Base-by-base conservation (phyloP, 2,888 invertebrate species). In the Cinara cedri region DNA sequence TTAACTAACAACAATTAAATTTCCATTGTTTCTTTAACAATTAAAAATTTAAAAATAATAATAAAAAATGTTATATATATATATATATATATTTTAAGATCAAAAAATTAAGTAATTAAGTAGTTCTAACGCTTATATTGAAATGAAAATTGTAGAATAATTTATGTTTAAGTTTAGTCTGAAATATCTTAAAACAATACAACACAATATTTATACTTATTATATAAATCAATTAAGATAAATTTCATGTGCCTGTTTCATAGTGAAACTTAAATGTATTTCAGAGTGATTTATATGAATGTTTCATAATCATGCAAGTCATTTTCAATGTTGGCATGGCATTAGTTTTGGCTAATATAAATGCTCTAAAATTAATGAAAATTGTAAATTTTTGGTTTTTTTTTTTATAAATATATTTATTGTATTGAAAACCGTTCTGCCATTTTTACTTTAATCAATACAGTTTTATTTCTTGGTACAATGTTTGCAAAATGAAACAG, bases 131-230 rank as follows among this genome's bases (percentile, higher is more conserved):
- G 19, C 42, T 42, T 66, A 42, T 8, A 44, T 42, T 66, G 46
- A 76, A 60, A 44, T 70, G 14, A 49, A 60, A 60, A 13, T 44
- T 21, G 16, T 60, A 78, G 70, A 70, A 51, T 57, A 57, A 76
- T 76, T 68, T 76, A 68, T 34, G 8, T 66, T 76, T 60, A 62
- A 68, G 60, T 78, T 60, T 70, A 70, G 70, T 78, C 60, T 60
- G 60, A 62, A 78, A 49, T 57, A 78, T 60, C 21, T 55, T 66
- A 24, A 1, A 44, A 14, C 44, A 19, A 51, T 21, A 74, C 13
- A 34, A n/a, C 13, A 66, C n/a, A 68, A 16, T 76, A 66, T 57
- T 66, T 57, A 55, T 46, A 57, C 54, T 44, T 76, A 57, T 57
- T 68, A 65, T 65, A n/a, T 65, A 51, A 55, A 76, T 55, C 14